Conservation (phyloP, 1,140 invertebrate species). For the Hypothenemus hampei region DNA sequence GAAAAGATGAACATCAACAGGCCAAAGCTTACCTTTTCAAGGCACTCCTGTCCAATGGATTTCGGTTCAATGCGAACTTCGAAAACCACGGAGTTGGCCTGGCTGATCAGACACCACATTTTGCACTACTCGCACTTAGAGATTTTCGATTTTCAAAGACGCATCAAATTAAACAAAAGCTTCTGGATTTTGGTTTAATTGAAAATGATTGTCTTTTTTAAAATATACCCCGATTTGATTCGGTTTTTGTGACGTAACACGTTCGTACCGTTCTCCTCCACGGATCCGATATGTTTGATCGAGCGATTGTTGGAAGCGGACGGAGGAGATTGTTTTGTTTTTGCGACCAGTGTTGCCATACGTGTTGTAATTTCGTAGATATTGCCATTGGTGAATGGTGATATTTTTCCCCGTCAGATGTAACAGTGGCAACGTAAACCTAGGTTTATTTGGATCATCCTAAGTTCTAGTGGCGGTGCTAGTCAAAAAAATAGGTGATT, state of each 20-base stretch:
- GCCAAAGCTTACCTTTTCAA: conserved; percentile 69
- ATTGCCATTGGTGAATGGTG: too few species aligned
- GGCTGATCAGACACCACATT: conserved; percentile 83
- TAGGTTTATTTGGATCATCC: too few species aligned
- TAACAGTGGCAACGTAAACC: too few species aligned
- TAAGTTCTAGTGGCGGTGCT: too few species aligned
- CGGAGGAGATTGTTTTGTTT: conserved; percentile 9
- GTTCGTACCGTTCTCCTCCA: conserved; percentile 19
- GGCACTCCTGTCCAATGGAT: conserved; percentile 80
- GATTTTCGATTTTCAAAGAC: conserved; percentile 41
- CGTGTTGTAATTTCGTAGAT: too few species aligned
- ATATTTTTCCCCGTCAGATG: too few species aligned
- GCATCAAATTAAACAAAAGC: conserved; percentile 1
- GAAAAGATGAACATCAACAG: too few species aligned
- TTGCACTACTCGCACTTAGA: too few species aligned
- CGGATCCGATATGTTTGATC: conserved; percentile 20
- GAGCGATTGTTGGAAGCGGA: conserved; percentile 3
- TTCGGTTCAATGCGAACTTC: conserved; percentile 79
- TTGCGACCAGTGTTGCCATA: conserved; percentile 14
- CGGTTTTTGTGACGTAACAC: neutral
- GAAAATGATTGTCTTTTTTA: conserved; percentile 1
- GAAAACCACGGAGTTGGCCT: conserved; percentile 76
- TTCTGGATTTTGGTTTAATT: conserved; percentile 5
- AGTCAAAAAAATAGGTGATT: too few species aligned
- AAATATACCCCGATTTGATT: conserved; percentile 10